Evolutionary conservation across 2,113 vertebrate genomes (phyloP).

Genomic region (Anthoscopus minutus): DNA sequence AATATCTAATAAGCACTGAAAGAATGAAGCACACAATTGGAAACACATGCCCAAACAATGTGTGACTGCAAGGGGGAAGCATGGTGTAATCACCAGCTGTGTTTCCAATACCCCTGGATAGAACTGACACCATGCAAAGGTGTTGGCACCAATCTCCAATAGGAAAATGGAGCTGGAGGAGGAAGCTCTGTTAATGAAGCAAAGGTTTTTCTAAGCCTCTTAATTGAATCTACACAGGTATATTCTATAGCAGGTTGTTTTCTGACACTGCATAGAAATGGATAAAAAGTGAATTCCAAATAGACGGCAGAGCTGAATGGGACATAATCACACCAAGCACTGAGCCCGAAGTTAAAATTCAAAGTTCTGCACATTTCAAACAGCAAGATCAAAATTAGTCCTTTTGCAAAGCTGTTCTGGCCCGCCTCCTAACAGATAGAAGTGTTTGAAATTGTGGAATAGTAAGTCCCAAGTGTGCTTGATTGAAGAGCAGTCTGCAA

Average conservation of each 20-base stretch:
- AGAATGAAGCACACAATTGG: background rate
- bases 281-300: background rate
- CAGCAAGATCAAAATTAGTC: background rate
- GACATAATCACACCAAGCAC: background rate
- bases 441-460: background rate
- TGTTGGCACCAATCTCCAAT: background rate
- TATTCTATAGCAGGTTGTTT: background rate
- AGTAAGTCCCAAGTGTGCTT: slow-evolving; percentile 3
- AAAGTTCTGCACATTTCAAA: background rate
- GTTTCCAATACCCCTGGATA: background rate
- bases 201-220: background rate
- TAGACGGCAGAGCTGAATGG: background rate
- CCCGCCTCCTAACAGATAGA: background rate
- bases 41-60: background rate
- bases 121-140: background rate
- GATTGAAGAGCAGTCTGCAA: slow-evolving; percentile 35
- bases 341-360: background rate
- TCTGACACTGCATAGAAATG: background rate
- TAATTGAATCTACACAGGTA: background rate
- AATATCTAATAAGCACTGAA: slow-evolving; percentile 18
- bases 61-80: background rate
- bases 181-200: background rate
- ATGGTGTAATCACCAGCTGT: accelerated
- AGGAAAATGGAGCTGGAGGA: background rate
- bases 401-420: background rate